Evolutionary conservation across 2,113 vertebrate species (phyloP), one percentile per base, ranked within the genome.

Genomic region (Otocyon megalotis): DNA sequence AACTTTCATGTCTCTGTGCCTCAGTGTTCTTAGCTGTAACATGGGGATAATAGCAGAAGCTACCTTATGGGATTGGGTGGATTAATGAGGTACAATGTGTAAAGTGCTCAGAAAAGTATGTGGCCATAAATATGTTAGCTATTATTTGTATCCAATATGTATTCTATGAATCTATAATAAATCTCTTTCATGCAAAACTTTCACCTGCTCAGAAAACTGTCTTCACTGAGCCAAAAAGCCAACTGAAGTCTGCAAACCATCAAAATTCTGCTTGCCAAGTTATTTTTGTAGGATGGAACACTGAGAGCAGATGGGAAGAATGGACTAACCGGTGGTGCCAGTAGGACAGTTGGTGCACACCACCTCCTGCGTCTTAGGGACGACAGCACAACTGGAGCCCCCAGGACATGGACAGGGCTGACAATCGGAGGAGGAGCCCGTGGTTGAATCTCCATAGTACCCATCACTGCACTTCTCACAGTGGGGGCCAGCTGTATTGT

Each of bases 311-410:
- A 3, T 0, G 20, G 35, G 2, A 35, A 13, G 14, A 1, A 84
- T 28, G 3, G 11, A 88, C 98, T 92, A 95, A 99, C 99, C 99
- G 94, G 99, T 99, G 89, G 99, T 99, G 48, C 99, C 99, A 1
- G 98, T 28, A 0, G 99, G 99, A 89, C 99, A 99, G 98, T 99
- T 99, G 98, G 99, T 99, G 97, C 99, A 99, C 71, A 99, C 99
- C 91, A 99, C 99, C 98, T 99, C 99, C 97, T 98, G 99, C 0
- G 99, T 99, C 95, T 98, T 99, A 28, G 99, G 99, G 30, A 99
- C 99, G 0, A 99, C 77, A 1, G 99, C 99, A 92, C 99, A 99
- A 88, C 99, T 99, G 0, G 99, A 99, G 53, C 98, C 98, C 1
- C 98, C 98, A 0, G 99, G 99, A 87, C 99, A 99, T 0, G 99